A percentile compares a stretch with the other conserved stretches of the same genome.
phyloP scores from a whole-genome alignment of 2,113 vertebrate species.

The Fregata magnificens region DNA sequence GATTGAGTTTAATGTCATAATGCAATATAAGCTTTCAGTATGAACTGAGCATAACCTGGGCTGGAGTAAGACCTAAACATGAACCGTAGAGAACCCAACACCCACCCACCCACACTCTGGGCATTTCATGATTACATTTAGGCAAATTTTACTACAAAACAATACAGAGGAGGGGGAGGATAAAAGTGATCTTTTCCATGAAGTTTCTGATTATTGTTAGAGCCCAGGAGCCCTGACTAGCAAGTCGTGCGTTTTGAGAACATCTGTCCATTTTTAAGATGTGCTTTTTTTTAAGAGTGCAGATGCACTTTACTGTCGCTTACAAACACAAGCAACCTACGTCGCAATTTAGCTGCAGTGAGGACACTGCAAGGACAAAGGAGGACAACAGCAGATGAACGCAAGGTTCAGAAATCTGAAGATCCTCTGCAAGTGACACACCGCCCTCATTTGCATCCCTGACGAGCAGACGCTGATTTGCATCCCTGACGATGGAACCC shows the following conservation, averaged over 20 bases:
- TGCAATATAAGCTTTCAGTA: neutral
- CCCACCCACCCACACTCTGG: neutral
- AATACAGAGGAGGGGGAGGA: neutral
- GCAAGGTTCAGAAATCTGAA: neutral
- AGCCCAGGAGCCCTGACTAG: neutral
- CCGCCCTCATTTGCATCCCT: neutral
- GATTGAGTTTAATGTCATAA: neutral
- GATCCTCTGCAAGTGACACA: accelerated
- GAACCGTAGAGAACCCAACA: neutral
- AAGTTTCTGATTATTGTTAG: neutral
- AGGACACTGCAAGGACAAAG: neutral
- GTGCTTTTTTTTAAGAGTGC: too few relatives aligned
- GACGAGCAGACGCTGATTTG: neutral
- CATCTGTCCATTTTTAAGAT: neutral
- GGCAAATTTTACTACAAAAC: neutral
- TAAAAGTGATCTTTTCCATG: neutral
- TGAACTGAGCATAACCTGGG: neutral
- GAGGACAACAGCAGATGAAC: neutral
- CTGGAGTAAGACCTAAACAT: neutral
- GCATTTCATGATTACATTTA: neutral
- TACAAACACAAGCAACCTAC: neutral
- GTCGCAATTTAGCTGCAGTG: accelerated
- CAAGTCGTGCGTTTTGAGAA: accelerated
- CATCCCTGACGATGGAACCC: neutral
- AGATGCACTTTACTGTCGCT: neutral